These are phyloP conservation scores for Cephus pulcher DNA, from an alignment of 2,888 invertebrate genomes.

Conservation along the genomic window DNA sequence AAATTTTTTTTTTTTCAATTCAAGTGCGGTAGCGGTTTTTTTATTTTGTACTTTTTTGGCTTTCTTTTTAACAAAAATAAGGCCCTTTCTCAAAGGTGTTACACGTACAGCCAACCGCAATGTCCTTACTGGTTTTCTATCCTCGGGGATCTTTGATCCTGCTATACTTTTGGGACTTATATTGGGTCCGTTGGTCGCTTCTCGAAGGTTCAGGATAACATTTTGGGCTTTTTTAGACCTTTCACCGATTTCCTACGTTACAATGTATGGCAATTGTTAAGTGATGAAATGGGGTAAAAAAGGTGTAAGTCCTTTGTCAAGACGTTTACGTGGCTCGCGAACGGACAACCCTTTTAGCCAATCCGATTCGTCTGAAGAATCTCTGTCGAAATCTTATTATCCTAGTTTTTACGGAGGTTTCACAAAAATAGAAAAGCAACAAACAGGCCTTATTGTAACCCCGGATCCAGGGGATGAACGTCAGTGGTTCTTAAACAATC, in stretches of 20 bases:
- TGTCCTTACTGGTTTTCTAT: not conserved
- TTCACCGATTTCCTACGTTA: not conserved
- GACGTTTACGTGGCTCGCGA: not conserved
- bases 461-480: conserved; percentile 18
- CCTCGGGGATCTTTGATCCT: not conserved
- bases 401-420: conserved; percentile 38
- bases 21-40: not conserved
- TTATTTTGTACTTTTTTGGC: not conserved
- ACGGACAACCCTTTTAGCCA: conserved; percentile 32
- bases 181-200: not conserved
- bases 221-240: not conserved
- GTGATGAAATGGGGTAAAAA: not conserved
- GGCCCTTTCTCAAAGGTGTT: not conserved
- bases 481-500: not conserved
- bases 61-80: not conserved
- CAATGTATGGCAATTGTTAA: not conserved
- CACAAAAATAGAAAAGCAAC: conserved; percentile 30
- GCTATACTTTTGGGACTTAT: not conserved
- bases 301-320: not conserved
- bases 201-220: not conserved
- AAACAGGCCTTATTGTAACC: conserved; percentile 34
- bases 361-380: conserved; percentile 34
- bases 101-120: not conserved
- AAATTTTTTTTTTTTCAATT: not conserved
- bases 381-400: conserved; percentile 45